Base-by-base conservation (phyloP, 2,113 vertebrate species). In the Heterocephalus glaber region DNA sequence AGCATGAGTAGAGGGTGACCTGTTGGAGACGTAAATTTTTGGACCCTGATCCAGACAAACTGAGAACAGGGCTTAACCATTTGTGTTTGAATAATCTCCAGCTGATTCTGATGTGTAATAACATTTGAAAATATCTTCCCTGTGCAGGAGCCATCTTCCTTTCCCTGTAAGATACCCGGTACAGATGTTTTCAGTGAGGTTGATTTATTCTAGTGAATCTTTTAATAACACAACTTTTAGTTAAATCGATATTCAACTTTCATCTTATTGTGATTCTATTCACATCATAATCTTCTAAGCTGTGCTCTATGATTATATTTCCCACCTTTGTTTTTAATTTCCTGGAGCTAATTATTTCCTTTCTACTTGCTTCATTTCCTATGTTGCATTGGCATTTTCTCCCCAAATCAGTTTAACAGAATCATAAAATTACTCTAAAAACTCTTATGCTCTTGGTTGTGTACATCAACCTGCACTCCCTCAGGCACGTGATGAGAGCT, bases 281-380 rank as follows among this genome's bases (percentile, higher is more conserved):
- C 26, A 90, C 30, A 68, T 54, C 35, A 16, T 84, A 94, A 24
- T 94, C 54, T 95, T 65, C 41, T 61, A 54, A 76, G 19, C 24
- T 22, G 13, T 35, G 33, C 49, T 92, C 49, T 72, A 12, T 33
- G 60, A 47, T 88, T 74, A 56, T 41, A 82, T 82, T 82, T 81
- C 7, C 22, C n/a, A 56, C 35, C n/a, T 47, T 70, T 47, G 4
- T 56, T 41, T 60, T 49, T 19, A 94, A 74, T 81, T 58, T 90
- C 7, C 54, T 90, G 63, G 14, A 66, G 35, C 33, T 80, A 90
- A 92, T 90, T 61, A 90, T 65, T 95, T 60, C 4, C 49, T 61
- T 90, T 94, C 76, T 7, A 63, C 61, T 86, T 77, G 35, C 17
- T 93, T 82, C 28, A 79, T 87, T 94, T 95, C 41, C 89, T 54